Evolutionary conservation across 2,113 vertebrate genomes (phyloP).

Genomic region (Cathartes aura): DNA sequence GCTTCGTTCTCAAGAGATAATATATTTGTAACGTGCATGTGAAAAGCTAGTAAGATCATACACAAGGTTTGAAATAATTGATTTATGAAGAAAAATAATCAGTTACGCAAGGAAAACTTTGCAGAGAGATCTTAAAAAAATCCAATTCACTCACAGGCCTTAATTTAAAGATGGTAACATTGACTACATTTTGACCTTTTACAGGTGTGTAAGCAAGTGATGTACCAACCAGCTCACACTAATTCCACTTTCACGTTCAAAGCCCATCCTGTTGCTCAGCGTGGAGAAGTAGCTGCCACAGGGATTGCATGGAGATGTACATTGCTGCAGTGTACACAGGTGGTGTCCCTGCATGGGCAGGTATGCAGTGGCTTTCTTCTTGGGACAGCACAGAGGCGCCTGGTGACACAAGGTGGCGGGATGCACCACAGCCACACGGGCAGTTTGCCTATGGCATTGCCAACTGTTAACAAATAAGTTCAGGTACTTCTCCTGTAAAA

Average conservation of each 20-base stretch:
- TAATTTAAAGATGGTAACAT: neutral
- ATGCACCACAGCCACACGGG: neutral
- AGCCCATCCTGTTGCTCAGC: neutral
- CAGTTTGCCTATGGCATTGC: neutral
- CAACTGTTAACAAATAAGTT: neutral
- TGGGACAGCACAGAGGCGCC: neutral
- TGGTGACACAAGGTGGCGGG: neutral
- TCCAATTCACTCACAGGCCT: neutral
- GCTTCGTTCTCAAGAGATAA: neutral
- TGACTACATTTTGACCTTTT: neutral
- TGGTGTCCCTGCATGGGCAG: fast-evolving
- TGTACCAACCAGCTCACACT: neutral
- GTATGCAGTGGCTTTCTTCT: neutral
- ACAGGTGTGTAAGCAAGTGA: neutral
- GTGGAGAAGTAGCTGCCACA: neutral
- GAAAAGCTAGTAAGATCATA: neutral
- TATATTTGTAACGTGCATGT: neutral
- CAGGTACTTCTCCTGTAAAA: neutral
- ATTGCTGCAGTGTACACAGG: fast-evolving
- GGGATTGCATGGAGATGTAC: fast-evolving
- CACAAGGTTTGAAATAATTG: neutral
- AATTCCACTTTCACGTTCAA: neutral
- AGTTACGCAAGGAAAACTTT: neutral
- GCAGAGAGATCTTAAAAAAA: neutral
- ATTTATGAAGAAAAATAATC: neutral